A percentile compares a stretch with the other conserved stretches of the same genome.
Conservation (phyloP, 2,888 invertebrate genomes). For the Sphaerophoria taeniata region DNA sequence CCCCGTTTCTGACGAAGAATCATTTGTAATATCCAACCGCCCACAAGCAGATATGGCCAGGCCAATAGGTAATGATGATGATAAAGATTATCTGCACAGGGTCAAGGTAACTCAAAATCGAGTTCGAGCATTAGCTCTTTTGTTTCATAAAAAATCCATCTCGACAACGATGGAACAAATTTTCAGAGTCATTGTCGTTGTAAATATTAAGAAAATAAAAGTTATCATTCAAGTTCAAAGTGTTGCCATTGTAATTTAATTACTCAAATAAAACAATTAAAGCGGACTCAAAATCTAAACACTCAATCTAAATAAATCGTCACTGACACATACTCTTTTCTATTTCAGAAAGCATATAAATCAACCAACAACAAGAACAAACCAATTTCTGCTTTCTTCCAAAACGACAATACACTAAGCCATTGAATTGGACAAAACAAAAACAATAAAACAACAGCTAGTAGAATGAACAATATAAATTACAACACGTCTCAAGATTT, state of each 20-base stretch:
- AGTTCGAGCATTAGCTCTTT: constrained; percentile 42
- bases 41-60: too few relatives aligned
- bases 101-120: too few relatives aligned
- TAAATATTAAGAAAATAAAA: not conserved
- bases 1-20: too few relatives aligned
- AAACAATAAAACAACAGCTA: constrained; percentile 56
- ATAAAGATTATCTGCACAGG: too few relatives aligned
- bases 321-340: constrained; percentile 63
- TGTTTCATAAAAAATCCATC: not conserved
- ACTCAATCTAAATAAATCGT: constrained; percentile 72
- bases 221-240: constrained; percentile 41
- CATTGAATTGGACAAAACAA: not conserved
- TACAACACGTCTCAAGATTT: constrained; percentile 68
- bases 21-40: too few relatives aligned
- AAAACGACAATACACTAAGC: constrained; percentile 16
- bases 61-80: too few relatives aligned
- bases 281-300: constrained; percentile 57
- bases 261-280: constrained; percentile 46
- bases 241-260: constrained; percentile 50
- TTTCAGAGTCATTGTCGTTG: too few relatives aligned
- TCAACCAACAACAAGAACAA: constrained; percentile 58
- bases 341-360: constrained; percentile 67
- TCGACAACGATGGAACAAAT: too few relatives aligned
- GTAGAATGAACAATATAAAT: constrained; percentile 62
- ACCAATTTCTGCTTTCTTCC: constrained; percentile 9